Evolutionary conservation across 2,888 invertebrate genomes (phyloP).

Genomic region (Apamea sordens): DNA sequence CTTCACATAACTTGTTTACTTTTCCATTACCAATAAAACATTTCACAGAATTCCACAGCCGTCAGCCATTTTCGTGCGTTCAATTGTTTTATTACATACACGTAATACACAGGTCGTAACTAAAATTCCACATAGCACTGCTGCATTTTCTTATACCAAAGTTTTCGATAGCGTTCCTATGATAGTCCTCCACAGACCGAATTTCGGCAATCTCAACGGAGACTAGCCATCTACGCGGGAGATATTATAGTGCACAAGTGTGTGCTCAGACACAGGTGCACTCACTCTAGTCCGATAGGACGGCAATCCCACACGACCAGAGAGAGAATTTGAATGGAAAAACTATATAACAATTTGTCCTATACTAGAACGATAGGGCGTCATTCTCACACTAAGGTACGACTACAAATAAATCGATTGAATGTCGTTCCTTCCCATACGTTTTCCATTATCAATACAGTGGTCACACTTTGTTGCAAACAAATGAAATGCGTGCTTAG

Average conservation of each 20-base stretch:
- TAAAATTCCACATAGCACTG: background rate
- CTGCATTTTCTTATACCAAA: background rate
- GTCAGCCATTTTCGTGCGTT: background rate
- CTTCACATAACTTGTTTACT: background rate
- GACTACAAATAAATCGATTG: background rate
- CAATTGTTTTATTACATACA: slow-evolving; percentile 5
- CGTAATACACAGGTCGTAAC: background rate
- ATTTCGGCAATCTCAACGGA: too few relatives aligned
- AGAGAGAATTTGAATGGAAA: too few relatives aligned
- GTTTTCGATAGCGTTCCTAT: too few relatives aligned
- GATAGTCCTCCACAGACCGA: too few relatives aligned
- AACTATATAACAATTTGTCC: background rate
- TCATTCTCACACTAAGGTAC: too few relatives aligned
- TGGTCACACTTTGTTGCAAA: slow-evolving; percentile 16
- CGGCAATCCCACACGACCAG: too few relatives aligned
- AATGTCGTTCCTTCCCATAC: background rate
- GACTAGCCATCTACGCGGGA: too few relatives aligned
- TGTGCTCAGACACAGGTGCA: too few relatives aligned
- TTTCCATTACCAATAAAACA: background rate
- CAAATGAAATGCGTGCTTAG: slow-evolving; percentile 10
- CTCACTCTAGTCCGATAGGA: too few relatives aligned
- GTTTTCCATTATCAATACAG: background rate
- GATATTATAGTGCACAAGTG: too few relatives aligned
- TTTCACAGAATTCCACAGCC: background rate
- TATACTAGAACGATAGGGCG: too few relatives aligned